Conservation (phyloP, 2,797 vertebrate species). For the Melanotaenia nigrans region DNA sequence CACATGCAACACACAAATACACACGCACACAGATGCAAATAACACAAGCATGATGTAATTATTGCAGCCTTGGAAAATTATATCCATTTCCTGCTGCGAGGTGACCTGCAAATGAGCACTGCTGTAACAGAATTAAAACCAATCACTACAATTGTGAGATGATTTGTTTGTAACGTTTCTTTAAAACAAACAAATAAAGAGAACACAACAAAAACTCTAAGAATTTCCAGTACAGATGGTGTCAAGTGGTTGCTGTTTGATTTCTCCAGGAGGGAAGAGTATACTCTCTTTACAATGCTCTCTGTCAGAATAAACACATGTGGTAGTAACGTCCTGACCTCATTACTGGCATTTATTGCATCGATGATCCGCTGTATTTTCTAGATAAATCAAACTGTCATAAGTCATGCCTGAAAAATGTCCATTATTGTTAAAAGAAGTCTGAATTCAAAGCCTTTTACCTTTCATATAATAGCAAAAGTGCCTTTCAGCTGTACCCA, state of each 20-base stretch:
- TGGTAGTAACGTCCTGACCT: conserved; percentile 40
- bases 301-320: conserved; percentile 64
- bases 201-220: not conserved
- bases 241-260: conserved; percentile 27
- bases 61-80: conserved; percentile 68
- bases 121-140: conserved; percentile 49
- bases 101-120: conserved; percentile 60
- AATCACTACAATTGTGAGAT: conserved; percentile 33
- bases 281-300: conserved; percentile 35
- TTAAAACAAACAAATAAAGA: conserved; percentile 22
- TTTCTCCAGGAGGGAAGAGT: conserved; percentile 39
- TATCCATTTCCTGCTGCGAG: conserved; percentile 67
- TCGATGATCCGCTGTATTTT: conserved; percentile 15
- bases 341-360: conserved; percentile 34
- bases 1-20: not conserved
- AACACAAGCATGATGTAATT: conserved; percentile 75
- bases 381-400: conserved; percentile 11
- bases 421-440: not conserved
- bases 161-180: conserved; percentile 1
- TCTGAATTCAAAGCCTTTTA: conserved; percentile 13
- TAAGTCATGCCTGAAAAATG: conserved; percentile 22
- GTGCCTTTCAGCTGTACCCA: not conserved
- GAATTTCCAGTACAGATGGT: conserved; percentile 16
- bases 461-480: not conserved
- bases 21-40: conserved; percentile 57